Base-by-base conservation (phyloP, 2,888 invertebrate species). In the Candidula unifasciata region DNA sequence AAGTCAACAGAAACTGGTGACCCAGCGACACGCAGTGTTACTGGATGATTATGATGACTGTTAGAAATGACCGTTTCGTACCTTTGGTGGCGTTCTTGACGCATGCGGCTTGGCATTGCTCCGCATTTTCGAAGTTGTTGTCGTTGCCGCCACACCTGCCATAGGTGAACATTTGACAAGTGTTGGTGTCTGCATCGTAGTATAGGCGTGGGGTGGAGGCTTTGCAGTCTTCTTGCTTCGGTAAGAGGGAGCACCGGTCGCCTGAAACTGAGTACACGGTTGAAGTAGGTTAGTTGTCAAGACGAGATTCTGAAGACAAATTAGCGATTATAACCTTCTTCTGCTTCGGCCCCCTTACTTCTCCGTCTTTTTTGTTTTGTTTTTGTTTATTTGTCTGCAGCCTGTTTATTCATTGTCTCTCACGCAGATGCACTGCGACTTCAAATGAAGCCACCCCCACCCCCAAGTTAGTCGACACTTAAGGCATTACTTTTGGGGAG, bases 161-260 rank as follows among this genome's bases (percentile, higher is more conserved):
- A 89, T 96, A 98, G 1, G 94, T 94, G 94, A 97, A 98, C 87
- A 95, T 94, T 81, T 95, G 94, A 92, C 98, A 98, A 64, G 94
- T 93, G 24, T 95, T 95, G 0, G 94, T 93, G 0, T 90, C 89
- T 24, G 83, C 76, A 91, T 97, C 96, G 94, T 95, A 97, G 94
- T 96, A 96, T 94, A 95, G 96, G 93, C 96, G 96, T 16, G 87
- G 86, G 24, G 90, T 86, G 69, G 86, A 86, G 69, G 90, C 91
- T 60, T 88, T 83, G 86, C 93, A 91, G 73, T 87, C 87, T 0
- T 84, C 86, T 1, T 78, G 64, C 27, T 73, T 35, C 16, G 57
- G 24, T 0, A n/a, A 24, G 35, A 86, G 27, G 6, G 73, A 33
- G 52, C 86, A 86, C 5, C n/a, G 37, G 27, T 44, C 52, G 16